These are phyloP conservation scores for Eriocheir sinensis DNA, from an alignment of 1,140 invertebrate genomes.

Conservation along the genomic window DNA sequence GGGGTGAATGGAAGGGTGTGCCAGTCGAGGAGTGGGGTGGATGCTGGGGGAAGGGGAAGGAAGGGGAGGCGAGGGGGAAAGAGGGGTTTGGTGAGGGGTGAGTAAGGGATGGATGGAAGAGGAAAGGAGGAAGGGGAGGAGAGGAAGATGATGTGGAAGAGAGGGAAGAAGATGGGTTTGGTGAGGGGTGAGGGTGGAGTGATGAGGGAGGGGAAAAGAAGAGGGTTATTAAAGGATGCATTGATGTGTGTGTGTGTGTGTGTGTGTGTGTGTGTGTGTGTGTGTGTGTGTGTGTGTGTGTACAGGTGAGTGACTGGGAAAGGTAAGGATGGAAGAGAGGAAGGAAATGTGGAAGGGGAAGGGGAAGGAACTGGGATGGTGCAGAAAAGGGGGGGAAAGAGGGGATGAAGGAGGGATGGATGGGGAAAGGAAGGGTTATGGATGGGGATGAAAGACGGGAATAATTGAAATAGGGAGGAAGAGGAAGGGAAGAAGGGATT, in stretches of 20 bases:
- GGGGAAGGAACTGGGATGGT: not conserved
- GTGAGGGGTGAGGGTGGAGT: not conserved
- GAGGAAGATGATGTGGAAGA: not conserved
- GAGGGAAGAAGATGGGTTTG: not conserved
- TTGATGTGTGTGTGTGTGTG: not conserved
- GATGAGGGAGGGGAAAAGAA: not conserved
- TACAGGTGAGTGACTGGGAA: not conserved
- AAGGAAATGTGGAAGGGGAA: not conserved
- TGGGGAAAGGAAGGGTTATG: too few relatives aligned
- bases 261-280: constrained; percentile 42
- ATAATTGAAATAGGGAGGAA: not conserved
- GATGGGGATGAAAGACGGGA: too few relatives aligned
- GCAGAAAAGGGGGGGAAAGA: constrained; percentile 6
- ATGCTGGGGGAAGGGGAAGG: not conserved
- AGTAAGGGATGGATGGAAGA: too few relatives aligned
- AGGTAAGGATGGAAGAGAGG: not conserved
- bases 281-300: constrained; percentile 32
- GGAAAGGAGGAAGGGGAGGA: not conserved
- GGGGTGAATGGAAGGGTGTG: not conserved
- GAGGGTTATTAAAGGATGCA: not conserved
- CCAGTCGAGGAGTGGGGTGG: too few relatives aligned
- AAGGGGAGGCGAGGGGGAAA: not conserved
- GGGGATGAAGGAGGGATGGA: not conserved
- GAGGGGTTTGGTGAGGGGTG: not conserved
- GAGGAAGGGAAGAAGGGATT: not conserved